A percentile compares a stretch with the other conserved stretches of the same genome.
Conservation (phyloP, 2,113 vertebrate genomes). For the Oncorhynchus mykiss region DNA sequence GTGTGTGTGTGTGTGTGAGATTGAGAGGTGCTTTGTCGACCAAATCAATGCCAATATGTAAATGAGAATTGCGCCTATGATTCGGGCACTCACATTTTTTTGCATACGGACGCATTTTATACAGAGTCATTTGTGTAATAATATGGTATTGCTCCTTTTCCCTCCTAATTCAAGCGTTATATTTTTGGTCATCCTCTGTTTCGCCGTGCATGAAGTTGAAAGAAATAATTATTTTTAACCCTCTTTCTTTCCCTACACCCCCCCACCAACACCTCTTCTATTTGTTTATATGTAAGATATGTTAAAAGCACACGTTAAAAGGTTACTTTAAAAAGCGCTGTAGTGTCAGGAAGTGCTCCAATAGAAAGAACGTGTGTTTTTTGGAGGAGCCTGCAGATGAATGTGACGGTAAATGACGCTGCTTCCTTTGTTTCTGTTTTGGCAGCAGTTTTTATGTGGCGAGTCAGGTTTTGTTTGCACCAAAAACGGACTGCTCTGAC, state of each 20-base stretch:
- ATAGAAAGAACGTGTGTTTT: constrained; percentile 3
- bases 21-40: constrained; percentile 82
- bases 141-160: constrained; percentile 72
- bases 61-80: constrained; percentile 76
- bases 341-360: constrained; percentile 74
- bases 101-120: constrained; percentile 82
- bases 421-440: constrained; percentile 63
- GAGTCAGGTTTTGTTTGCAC: constrained; percentile 18
- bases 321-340: constrained; percentile 65
- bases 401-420: constrained; percentile 69
- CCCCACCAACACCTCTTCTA: constrained; percentile 7
- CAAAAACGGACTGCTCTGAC: constrained; percentile 68
- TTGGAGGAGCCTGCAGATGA: constrained; percentile 69
- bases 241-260: neutral
- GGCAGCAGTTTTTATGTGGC: constrained; percentile 55
- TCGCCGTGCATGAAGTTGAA: constrained; percentile 84
- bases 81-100: constrained; percentile 64
- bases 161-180: constrained; percentile 81
- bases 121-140: constrained; percentile 86
- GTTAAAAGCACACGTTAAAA: constrained; percentile 31
- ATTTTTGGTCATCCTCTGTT: constrained; percentile 77
- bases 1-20: constrained; percentile 26
- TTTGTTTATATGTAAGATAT: constrained; percentile 76
- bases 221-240: constrained; percentile 46
- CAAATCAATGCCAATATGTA: constrained; percentile 97